A percentile compares a stretch with the other conserved stretches of the same genome.
Conservation (phyloP, 2,888 invertebrate species). For the Drosophila paranaensis region DNA sequence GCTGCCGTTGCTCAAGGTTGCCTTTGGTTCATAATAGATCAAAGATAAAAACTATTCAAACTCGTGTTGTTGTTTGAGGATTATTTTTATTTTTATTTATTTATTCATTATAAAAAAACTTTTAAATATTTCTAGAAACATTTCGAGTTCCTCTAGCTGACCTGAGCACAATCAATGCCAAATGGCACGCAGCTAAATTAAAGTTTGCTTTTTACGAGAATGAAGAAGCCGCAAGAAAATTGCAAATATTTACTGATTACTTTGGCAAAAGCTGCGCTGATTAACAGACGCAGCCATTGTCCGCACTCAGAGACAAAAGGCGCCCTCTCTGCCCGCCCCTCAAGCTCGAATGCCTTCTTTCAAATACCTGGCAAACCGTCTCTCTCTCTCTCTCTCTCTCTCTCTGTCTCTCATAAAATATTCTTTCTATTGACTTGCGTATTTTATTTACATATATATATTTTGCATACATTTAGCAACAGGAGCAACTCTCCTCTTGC, state of each 20-base stretch:
- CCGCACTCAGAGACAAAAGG: constrained; percentile 42
- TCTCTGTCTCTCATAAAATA: constrained; percentile 41
- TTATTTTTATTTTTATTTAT: no score
- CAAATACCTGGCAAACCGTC: constrained; percentile 20
- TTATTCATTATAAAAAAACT: no score
- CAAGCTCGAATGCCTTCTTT: neutral
- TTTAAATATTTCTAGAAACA: neutral
- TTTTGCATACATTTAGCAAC: constrained; percentile 34
- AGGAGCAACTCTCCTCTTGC: neutral
- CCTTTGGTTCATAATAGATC: constrained; percentile 11
- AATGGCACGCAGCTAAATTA: constrained; percentile 32
- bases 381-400: constrained; percentile 21
- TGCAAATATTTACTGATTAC: constrained; percentile 79
- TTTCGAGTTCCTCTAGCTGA: neutral
- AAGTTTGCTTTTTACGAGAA: constrained; percentile 80
- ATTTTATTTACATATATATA: constrained; percentile 38
- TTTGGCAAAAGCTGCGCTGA: constrained; percentile 63
- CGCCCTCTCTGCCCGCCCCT: neutral
- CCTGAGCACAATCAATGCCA: constrained; percentile 35
- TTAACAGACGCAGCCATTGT: constrained; percentile 63
- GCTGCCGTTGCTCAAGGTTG: constrained; percentile 48
- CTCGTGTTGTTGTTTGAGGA: no score
- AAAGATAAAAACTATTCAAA: constrained; percentile 6
- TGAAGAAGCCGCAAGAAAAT: constrained; percentile 64
- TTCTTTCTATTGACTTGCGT: constrained; percentile 43